Percentiles rank a stretch among this genome's conserved stretches.
These are phyloP conservation scores for Globodera rostochiensis DNA, from an alignment of 1,140 invertebrate species.

Conservation along the genomic window DNA sequence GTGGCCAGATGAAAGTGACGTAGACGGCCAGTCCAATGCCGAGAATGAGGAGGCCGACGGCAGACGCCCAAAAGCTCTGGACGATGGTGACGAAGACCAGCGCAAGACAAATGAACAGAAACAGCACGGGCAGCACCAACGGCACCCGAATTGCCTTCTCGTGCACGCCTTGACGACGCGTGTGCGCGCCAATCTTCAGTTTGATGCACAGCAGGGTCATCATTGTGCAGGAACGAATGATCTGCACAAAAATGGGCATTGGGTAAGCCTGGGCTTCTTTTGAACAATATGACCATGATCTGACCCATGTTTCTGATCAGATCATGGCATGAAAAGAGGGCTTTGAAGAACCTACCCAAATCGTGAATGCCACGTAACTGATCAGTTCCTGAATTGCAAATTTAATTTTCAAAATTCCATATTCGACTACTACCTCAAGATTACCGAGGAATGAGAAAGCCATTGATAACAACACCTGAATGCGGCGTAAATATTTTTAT, in stretches of 20 bases:
- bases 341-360: conserved; percentile 29
- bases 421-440: conserved; percentile 18
- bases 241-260: conserved; percentile 15
- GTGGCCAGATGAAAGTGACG: conserved; percentile 36
- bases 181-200: conserved; percentile 30
- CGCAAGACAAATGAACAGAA: conserved; percentile 41
- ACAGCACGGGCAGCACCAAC: conserved; percentile 50
- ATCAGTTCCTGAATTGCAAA: conserved; percentile 31
- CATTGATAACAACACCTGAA: conserved; percentile 35
- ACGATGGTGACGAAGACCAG: conserved; percentile 43
- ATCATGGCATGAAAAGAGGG: not conserved
- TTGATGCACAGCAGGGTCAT: conserved; percentile 47
- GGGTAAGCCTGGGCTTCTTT: no score
- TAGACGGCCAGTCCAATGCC: conserved; percentile 30
- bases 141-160: conserved; percentile 48
- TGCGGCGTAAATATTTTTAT: not conserved
- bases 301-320: no score
- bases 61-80: conserved; percentile 37
- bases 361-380: conserved; percentile 44
- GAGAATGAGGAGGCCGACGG: conserved; percentile 31
- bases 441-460: conserved; percentile 47
- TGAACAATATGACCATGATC: no score
- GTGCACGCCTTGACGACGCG: conserved; percentile 31
- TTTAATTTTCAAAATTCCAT: not conserved
- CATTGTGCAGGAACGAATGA: conserved; percentile 45